Base-by-base conservation (phyloP, 2,888 invertebrate genomes). In the Tholera decimalis region DNA sequence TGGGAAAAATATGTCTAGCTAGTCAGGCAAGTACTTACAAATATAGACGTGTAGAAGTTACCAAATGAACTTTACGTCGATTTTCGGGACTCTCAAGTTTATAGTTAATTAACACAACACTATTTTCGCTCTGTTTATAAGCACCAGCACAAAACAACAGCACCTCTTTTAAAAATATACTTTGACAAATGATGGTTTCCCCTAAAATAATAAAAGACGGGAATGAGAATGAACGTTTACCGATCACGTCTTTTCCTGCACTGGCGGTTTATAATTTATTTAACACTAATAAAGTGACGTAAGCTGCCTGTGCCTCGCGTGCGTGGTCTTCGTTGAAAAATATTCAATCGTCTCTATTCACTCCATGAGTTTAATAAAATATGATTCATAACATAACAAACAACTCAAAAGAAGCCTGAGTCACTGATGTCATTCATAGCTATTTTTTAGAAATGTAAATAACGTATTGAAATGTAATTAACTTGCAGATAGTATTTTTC, bases 321-420 rank as follows among this genome's bases (percentile, higher is more conserved):
- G 2, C 39, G 28, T 9, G 11, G 13, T 54, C 54, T 62, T 71
- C 47, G 18, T 43, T 54, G 53, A 37, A 69, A 62, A 49, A 47
- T 53, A 49, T 62, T 49, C n/a, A n/a, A 57, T 54, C 55, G 51
- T 15, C 55, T 65, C 15, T 59, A 56, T 68, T 53, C 33, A 57
- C 28, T 54, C 13, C 20, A 54, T 44, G 43, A 57, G 56, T 56
- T 62, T 33, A 74, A 60, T 66, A 50, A 73, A 63, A 73, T 41
- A 49, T 73, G 75, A 73, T 50, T 73, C 68, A 66, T 47, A 47
- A 47, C 65, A 30, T 30, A 35, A 59, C 41, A 58, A 57, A 53
- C 55, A 53, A 43, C 41, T 67, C 11, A 8, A 43, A 47, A 9
- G 44, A 9, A 61, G 18, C 4, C 24, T 46, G 60, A 67, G 55